Evolutionary conservation across 1,140 invertebrate species (phyloP).

Genomic region (Ganaspis sp.): DNA sequence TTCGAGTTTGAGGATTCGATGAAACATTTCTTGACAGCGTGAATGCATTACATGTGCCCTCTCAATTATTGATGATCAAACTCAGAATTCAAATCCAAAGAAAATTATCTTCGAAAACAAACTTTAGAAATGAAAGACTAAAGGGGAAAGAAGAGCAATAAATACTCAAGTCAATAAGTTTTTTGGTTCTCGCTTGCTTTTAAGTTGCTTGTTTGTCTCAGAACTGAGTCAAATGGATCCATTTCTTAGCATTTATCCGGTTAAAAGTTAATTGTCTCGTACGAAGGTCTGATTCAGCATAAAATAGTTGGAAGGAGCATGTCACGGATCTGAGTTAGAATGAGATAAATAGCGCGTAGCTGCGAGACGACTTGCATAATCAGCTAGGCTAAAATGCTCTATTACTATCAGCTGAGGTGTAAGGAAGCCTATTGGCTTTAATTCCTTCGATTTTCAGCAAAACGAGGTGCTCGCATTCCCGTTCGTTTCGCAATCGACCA

Average conservation of each 20-base stretch:
- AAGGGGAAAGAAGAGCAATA: too few relatives aligned
- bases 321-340: neutral
- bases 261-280: neutral
- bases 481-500: neutral
- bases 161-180: too few relatives aligned
- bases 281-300: neutral
- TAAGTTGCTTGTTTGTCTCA: neutral
- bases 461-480: neutral
- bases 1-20: too few relatives aligned
- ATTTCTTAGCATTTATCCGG: neutral
- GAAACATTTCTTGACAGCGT: too few relatives aligned
- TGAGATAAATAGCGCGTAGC: constrained; percentile 3
- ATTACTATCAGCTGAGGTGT: neutral
- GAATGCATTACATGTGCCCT: too few relatives aligned
- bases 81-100: too few relatives aligned
- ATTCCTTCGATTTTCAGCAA: constrained; percentile 6
- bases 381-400: neutral
- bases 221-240: constrained; percentile 18
- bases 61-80: too few relatives aligned
- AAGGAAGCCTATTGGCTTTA: constrained; percentile 7
- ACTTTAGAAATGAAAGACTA: too few relatives aligned
- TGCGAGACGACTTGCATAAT: neutral
- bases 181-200: too few relatives aligned
- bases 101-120: too few relatives aligned
- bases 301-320: neutral